Evolutionary conservation across 2,113 vertebrate species (phyloP).

Genomic region (Odocoileus hemionus): DNA sequence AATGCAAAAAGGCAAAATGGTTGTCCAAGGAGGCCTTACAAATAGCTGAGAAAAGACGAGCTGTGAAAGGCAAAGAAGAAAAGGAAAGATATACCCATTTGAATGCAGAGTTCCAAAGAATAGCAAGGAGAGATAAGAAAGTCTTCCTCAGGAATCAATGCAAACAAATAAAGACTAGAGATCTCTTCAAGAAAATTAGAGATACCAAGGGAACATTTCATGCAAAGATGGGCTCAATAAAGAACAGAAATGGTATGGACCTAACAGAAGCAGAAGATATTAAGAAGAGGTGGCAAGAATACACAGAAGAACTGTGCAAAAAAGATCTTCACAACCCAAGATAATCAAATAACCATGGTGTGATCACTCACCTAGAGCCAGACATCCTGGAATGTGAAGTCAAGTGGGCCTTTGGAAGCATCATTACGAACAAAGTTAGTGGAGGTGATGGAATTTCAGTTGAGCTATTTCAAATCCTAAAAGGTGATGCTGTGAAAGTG

Average conservation of each 20-base stretch:
- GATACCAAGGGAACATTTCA: not conserved
- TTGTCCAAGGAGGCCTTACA: not conserved
- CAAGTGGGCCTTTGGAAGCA: not conserved
- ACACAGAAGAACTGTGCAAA: not conserved
- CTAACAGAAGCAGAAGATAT: not conserved
- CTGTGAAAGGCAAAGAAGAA: not conserved
- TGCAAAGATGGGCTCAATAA: not conserved
- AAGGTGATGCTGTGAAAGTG: not conserved
- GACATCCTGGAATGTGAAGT: not conserved
- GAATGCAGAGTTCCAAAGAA: not conserved
- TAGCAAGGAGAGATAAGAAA: not conserved
- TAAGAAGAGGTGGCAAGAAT: not conserved
- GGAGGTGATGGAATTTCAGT: not conserved
- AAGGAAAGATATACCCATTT: not conserved
- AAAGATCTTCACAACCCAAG: not conserved
- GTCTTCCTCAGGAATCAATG: not conserved
- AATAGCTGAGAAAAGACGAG: not conserved
- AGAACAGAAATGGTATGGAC: not conserved
- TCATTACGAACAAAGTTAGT: not conserved
- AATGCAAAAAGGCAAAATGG: not conserved
- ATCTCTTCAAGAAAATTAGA: not conserved
- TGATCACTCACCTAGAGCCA: not conserved
- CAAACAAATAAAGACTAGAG: not conserved
- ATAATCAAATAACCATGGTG: not conserved
- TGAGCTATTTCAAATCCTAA: not conserved